phyloP scores from a whole-genome alignment of 2,888 invertebrate genomes.

The Metopia argyrocephala region DNA sequence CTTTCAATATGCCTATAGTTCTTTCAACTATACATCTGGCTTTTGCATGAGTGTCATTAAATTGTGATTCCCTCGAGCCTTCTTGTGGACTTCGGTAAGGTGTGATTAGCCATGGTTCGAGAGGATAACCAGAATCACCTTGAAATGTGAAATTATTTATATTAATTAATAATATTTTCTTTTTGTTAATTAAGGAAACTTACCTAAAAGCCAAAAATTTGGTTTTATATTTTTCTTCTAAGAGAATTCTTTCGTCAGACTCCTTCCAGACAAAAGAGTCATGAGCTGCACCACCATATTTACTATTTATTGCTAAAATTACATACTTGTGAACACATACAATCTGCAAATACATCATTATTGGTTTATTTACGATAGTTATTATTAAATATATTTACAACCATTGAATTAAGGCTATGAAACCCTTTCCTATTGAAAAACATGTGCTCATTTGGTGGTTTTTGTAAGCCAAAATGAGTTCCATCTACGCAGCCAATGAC shows the following conservation, averaged over 20 bases:
- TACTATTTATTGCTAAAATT: neutral
- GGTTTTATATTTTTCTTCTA: neutral
- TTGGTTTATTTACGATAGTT: neutral
- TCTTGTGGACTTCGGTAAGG: too few relatives aligned
- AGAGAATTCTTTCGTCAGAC: neutral
- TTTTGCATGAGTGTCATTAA: constrained; percentile 42
- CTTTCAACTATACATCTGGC: constrained; percentile 35
- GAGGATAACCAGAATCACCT: too few relatives aligned
- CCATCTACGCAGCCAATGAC: neutral
- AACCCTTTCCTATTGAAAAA: neutral
- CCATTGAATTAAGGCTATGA: neutral
- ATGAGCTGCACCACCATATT: neutral
- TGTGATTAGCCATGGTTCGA: too few relatives aligned
- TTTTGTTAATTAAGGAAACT: too few relatives aligned
- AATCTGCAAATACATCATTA: neutral
- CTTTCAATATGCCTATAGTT: too few relatives aligned
- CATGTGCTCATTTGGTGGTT: neutral
- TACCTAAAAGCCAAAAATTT: neutral
- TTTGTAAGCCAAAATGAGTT: neutral
- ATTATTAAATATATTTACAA: neutral
- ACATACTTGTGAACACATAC: neutral
- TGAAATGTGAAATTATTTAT: too few relatives aligned
- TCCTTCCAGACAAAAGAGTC: constrained; percentile 1
- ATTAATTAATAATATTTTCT: too few relatives aligned
- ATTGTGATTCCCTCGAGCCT: constrained; percentile 19